Evolutionary conservation across 2,888 invertebrate species (phyloP).

Genomic region (Melieria omissa): DNA sequence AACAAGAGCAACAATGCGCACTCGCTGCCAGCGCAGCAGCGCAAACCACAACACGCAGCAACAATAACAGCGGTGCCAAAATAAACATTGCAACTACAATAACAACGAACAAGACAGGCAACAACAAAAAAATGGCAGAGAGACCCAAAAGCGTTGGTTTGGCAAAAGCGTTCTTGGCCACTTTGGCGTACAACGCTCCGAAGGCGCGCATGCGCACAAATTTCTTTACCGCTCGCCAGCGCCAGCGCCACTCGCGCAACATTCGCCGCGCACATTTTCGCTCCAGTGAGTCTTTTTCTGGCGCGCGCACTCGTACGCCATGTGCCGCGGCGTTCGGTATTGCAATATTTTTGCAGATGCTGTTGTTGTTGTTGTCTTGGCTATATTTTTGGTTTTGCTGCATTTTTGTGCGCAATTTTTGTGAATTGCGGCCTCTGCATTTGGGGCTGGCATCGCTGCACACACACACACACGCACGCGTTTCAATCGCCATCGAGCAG

Average conservation of each 20-base stretch:
- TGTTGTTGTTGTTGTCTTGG: background rate
- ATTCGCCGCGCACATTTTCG: background rate
- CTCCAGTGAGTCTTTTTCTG: background rate
- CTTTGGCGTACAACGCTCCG: conserved; percentile 18
- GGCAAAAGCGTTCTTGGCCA: conserved; percentile 32
- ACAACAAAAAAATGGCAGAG: background rate
- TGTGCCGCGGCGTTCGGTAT: background rate
- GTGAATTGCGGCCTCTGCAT: too few species aligned
- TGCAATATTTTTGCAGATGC: background rate
- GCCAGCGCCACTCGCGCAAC: background rate
- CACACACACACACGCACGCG: too few species aligned
- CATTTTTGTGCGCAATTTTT: too few species aligned
- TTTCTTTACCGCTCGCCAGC: conserved; percentile 1
- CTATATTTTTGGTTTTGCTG: conserved; percentile 1
- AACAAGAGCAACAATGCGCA: conserved; percentile 34
- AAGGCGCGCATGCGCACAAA: background rate
- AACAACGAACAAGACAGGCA: too few species aligned
- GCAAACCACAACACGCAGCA: too few species aligned
- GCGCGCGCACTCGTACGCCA: background rate
- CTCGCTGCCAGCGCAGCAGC: too few species aligned
- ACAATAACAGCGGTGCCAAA: too few species aligned
- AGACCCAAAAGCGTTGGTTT: conserved; percentile 16
- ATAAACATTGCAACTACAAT: too few species aligned
- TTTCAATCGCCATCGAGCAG: too few species aligned
- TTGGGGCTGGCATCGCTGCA: too few species aligned